Evolutionary conservation across 23 tunicate genomes (phyloP).

Genomic region (Aplidium turbinatum): DNA sequence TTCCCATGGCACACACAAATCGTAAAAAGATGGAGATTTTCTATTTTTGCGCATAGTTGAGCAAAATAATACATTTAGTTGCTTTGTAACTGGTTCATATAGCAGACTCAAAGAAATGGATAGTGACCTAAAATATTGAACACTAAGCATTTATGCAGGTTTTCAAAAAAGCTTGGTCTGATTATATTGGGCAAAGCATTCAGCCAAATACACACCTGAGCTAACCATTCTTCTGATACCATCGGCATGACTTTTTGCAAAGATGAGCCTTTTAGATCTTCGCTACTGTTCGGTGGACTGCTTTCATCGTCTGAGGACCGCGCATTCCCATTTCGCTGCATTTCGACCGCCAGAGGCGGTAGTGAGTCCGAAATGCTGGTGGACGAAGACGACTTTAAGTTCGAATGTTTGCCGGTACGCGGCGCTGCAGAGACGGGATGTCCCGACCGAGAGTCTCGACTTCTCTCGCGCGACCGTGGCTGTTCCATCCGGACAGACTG

Average conservation of each 20-base stretch:
- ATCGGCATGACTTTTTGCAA: constrained; percentile 1
- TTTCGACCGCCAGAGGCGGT: constrained; percentile 4
- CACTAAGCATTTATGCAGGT: too few species aligned
- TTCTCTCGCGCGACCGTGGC: constrained; percentile 13
- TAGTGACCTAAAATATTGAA: too few species aligned
- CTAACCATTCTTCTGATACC: constrained; percentile 66
- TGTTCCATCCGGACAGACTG: constrained; percentile 37
- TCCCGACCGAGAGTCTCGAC: background rate
- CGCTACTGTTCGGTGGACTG: constrained; percentile 5
- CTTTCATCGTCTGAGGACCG: constrained; percentile 1
- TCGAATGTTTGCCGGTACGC: background rate
- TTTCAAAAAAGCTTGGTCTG: too few species aligned
- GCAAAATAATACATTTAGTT: too few species aligned
- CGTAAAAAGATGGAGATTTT: too few species aligned
- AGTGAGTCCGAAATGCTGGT: background rate
- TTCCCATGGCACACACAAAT: too few species aligned
- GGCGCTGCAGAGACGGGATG: constrained; percentile 1
- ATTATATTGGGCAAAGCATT: too few species aligned
- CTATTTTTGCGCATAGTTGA: too few species aligned
- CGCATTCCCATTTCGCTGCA: constrained; percentile 32
- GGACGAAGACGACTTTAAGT: constrained; percentile 4
- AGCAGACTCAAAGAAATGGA: too few species aligned
- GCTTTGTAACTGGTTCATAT: too few species aligned
- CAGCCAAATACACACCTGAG: too few species aligned
- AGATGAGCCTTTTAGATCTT: background rate